Conservation (phyloP, 2,888 invertebrate genomes). For the Acrobeloides nanus region DNA sequence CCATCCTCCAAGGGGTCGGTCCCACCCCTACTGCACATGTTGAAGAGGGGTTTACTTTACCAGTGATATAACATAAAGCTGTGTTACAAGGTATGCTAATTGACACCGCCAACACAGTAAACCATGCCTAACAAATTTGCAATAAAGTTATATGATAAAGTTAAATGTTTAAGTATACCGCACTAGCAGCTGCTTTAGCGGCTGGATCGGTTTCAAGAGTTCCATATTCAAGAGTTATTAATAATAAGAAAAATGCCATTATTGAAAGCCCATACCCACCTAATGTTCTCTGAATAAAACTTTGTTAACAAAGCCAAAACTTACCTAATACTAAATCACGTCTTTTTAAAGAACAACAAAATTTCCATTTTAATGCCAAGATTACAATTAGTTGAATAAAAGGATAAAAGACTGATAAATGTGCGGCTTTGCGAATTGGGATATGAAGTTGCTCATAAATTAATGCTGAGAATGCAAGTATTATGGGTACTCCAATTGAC, state of each 20-base stretch:
- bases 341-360: no score
- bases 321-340: slow-evolving; percentile 1
- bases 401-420: slow-evolving; percentile 11
- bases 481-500: slow-evolving; percentile 15
- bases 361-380: slow-evolving; percentile 1
- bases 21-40: no score
- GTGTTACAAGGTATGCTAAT: slow-evolving; percentile 15
- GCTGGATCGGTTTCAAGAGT: slow-evolving; percentile 7
- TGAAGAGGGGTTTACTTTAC: no score
- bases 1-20: no score
- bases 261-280: no score
- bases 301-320: slow-evolving; percentile 1
- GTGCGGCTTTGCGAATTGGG: slow-evolving; percentile 1
- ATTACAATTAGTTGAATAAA: slow-evolving; percentile 12
- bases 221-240: background rate
- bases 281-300: background rate
- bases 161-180: no score
- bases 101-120: slow-evolving; percentile 12
- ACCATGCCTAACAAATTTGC: no score
- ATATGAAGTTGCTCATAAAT: slow-evolving; percentile 11
- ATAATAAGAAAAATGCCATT: background rate
- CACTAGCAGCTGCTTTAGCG: slow-evolving; percentile 8
- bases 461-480: slow-evolving; percentile 12
- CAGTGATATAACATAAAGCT: slow-evolving; percentile 14
- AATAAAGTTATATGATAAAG: no score